phyloP scores from a whole-genome alignment of 2,113 vertebrate genomes.

The Phodopus roborovskii region DNA sequence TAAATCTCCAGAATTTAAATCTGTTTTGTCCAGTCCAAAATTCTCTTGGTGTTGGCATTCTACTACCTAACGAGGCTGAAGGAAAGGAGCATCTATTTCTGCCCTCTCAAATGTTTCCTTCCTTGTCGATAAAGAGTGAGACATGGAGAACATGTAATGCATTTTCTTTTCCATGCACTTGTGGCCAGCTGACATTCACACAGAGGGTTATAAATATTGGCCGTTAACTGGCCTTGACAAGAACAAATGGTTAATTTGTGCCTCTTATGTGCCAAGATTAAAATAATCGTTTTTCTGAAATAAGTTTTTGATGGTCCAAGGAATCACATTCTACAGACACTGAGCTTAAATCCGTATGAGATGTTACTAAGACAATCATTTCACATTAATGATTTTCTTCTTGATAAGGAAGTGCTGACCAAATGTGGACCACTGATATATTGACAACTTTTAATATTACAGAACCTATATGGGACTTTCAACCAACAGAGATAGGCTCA shows the following conservation, averaged over 20 bases:
- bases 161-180: background rate
- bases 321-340: no score
- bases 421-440: background rate
- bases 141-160: background rate
- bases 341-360: background rate
- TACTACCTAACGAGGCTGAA: background rate
- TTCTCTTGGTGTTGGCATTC: background rate
- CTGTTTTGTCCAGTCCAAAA: background rate
- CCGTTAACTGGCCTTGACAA: background rate
- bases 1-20: background rate
- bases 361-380: background rate
- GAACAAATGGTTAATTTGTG: background rate
- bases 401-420: background rate
- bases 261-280: background rate
- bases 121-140: background rate
- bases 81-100: background rate
- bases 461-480: background rate
- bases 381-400: background rate
- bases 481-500: background rate
- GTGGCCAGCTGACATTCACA: background rate
- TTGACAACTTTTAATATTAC: background rate
- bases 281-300: background rate
- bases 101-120: background rate
- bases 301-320: no score
- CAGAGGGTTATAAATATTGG: background rate